A percentile compares a stretch with the other conserved stretches of the same genome.
These are phyloP conservation scores for Dolichotis patagonum DNA, from an alignment of 2,113 vertebrate genomes.

Conservation along the genomic window DNA sequence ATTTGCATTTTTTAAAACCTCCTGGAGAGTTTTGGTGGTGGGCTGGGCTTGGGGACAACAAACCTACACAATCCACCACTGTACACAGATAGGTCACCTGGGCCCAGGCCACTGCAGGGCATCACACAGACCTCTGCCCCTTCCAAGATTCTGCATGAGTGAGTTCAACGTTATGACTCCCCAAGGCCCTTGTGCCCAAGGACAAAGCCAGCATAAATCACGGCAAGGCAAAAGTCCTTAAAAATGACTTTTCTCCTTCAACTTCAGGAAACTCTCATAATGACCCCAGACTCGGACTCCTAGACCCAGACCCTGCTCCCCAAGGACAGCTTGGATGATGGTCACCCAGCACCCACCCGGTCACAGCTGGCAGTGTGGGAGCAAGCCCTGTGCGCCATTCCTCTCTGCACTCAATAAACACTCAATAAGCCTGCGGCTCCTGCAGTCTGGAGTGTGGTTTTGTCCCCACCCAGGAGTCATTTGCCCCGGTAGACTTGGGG, in stretches of 20 bases:
- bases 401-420: constrained; percentile 65
- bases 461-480: neutral
- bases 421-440: neutral
- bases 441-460: neutral
- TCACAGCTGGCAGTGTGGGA: neutral
- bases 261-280: constrained; percentile 56
- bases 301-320: neutral
- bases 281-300: neutral
- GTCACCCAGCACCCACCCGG: neutral
- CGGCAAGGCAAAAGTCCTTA: neutral
- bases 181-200: neutral
- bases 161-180: neutral
- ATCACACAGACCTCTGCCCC: neutral
- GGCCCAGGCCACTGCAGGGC: rapidly evolving
- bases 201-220: neutral
- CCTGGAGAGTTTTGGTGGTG: neutral
- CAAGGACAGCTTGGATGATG: neutral
- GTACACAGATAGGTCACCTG: too few species aligned
- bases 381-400: neutral
- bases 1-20: neutral
- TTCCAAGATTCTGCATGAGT: neutral
- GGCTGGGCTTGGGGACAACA: neutral
- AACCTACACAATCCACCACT: neutral
- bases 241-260: neutral
- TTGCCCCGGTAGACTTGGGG: neutral